These are phyloP conservation scores for Rhabdophis nuchalis DNA, from an alignment of 2,797 vertebrate species.

Conservation along the genomic window DNA sequence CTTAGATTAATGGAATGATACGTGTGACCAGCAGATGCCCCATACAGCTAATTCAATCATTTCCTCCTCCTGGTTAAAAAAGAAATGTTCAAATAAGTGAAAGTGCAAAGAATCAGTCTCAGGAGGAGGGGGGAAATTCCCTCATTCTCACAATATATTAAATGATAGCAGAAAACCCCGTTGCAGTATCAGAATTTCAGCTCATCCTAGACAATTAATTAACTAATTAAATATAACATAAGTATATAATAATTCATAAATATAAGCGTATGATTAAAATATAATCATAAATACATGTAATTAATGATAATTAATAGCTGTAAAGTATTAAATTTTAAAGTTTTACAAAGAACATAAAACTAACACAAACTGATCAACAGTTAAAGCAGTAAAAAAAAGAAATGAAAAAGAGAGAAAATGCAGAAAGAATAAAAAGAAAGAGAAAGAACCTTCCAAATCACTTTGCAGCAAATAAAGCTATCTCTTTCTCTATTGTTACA, in stretches of 20 bases:
- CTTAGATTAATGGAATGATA: slow-evolving; percentile 55
- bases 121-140: neutral
- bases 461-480: neutral
- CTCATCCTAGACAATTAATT: slow-evolving; percentile 14
- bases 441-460: neutral
- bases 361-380: neutral
- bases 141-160: slow-evolving; percentile 50
- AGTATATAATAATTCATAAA: neutral
- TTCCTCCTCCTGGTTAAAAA: slow-evolving; percentile 32
- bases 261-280: neutral
- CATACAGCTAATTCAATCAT: slow-evolving; percentile 56
- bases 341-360: neutral
- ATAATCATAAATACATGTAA: neutral
- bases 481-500: neutral
- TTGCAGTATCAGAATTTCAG: slow-evolving; percentile 20
- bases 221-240: neutral
- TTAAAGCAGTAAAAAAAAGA: neutral
- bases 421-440: neutral
- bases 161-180: slow-evolving; percentile 50
- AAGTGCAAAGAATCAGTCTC: slow-evolving; percentile 40
- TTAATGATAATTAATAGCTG: neutral
- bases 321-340: neutral
- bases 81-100: slow-evolving; percentile 40
- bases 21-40: slow-evolving; percentile 44
- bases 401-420: neutral